Base-by-base conservation (phyloP, 2,113 vertebrate genomes). In the Hippocampus comes region DNA sequence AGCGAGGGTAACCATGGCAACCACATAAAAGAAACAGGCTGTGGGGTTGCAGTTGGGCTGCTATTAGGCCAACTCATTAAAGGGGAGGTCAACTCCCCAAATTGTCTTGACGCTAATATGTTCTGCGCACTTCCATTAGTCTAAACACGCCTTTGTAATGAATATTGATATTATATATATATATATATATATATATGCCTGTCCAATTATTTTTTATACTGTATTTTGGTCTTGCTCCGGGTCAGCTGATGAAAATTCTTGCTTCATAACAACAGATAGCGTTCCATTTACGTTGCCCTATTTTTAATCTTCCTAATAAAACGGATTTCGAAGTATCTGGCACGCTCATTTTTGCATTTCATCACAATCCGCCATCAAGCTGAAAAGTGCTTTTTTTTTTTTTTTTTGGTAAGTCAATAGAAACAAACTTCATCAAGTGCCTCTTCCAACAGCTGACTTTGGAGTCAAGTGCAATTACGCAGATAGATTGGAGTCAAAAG, bases 1-100 rank as follows among this genome's bases (percentile, higher is more conserved):
- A 46, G n/a, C n/a, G 7, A 56, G 21, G 21, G 41, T 74, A 67
- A 49, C 79, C 79, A 84, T 74, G 63, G 76, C 71, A 81, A 81
- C 79, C 21, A 68, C 53, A 55, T 55, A 6, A 55, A 55, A 55
- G 53, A 9, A n/a, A 53, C 20, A 55, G 53, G 9, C 5, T 55
- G 53, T 5, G 8, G 53, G 53, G 53, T 55, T 55, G 53, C 21
- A 55, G 20, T 21, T 9, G 20, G 53, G 6, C 9, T 10, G 21
- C 27, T 63, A 48, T 61, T 53, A 17, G 7, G 8, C 69, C 15
- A 76, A 76, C 56, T 10, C 25, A 59, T 63, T 46, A 46, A 46
- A 12, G 43, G 3, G 10, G 9, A 3, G 43, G 43, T 12, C 43
- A 34, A 34, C 3, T 34, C 30, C 30, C 30, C 30, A 34, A 34